These are phyloP conservation scores for Cataglyphis altisquamis DNA, from an alignment of 2,888 invertebrate genomes.

Conservation along the genomic window DNA sequence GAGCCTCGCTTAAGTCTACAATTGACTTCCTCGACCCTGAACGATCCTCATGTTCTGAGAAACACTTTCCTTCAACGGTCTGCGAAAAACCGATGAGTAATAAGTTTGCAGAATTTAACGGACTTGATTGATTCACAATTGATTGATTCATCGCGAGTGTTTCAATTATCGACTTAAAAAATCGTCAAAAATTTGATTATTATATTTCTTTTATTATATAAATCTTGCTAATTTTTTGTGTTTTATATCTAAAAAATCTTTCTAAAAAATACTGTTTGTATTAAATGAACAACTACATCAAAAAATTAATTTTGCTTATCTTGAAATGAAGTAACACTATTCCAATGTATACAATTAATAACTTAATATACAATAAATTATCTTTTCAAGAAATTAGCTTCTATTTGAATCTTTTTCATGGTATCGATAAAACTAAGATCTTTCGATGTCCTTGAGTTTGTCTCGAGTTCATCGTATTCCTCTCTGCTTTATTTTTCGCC, in stretches of 20 bases:
- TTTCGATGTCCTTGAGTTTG: slow-evolving; percentile 66
- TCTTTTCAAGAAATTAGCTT: not conserved
- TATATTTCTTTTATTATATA: not conserved
- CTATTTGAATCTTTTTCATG: slow-evolving; percentile 36
- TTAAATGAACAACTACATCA: not conserved
- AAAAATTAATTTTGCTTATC: not conserved
- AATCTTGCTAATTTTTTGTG: not conserved
- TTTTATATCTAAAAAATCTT: not conserved
- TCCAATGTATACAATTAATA: not conserved
- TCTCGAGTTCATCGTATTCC: slow-evolving; percentile 70
- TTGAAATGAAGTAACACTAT: not conserved
- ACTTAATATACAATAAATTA: not conserved
- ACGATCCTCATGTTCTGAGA: slow-evolving; percentile 40
- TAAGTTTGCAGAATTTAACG: slow-evolving; percentile 30
- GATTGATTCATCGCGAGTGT: slow-evolving; percentile 30
- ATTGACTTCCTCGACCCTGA: slow-evolving; percentile 57
- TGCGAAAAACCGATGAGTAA: slow-evolving; percentile 14
- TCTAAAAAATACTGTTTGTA: not conserved
- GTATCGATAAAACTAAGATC: slow-evolving; percentile 49
- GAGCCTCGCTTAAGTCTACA: slow-evolving; percentile 37
- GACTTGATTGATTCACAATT: slow-evolving; percentile 2
- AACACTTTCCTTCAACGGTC: slow-evolving; percentile 11
- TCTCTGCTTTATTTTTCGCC: slow-evolving; percentile 56
- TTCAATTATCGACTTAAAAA: slow-evolving; percentile 13
- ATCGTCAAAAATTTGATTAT: not conserved